phyloP scores from a whole-genome alignment of 2,797 vertebrate species.

The Schizopygopsis pylzovi region DNA sequence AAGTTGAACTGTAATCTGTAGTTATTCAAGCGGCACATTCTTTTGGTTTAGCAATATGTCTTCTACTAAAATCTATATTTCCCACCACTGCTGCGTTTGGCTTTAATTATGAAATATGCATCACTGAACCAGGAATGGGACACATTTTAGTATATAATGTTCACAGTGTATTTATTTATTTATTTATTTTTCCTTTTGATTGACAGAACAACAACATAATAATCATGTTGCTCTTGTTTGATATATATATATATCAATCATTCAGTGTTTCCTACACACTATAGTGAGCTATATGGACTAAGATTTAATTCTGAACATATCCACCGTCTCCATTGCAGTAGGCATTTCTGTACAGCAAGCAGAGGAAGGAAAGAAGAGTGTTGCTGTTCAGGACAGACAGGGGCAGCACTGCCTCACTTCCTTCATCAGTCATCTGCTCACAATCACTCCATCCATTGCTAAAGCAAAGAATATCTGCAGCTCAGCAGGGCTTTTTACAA shows the following conservation, averaged over 20 bases:
- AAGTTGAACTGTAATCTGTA: slow-evolving; percentile 47
- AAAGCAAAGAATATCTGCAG: not conserved
- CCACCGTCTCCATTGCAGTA: not conserved
- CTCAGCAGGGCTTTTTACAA: slow-evolving; percentile 57
- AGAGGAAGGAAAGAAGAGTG: slow-evolving; percentile 8
- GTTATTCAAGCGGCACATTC: slow-evolving; percentile 3
- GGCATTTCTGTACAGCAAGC: not conserved
- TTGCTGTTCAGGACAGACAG: slow-evolving; percentile 32
- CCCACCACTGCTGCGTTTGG: not conserved
- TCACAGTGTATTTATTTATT: not conserved
- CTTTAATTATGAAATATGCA: slow-evolving; percentile 28
- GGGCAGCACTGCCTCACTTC: slow-evolving; percentile 52
- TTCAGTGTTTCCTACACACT: not conserved
- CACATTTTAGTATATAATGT: not conserved
- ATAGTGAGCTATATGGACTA: not conserved
- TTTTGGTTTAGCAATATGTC: slow-evolving; percentile 27
- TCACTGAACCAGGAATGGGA: slow-evolving; percentile 3
- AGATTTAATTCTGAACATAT: not conserved
- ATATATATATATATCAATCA: too few relatives aligned
- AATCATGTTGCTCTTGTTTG: not conserved
- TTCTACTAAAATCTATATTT: slow-evolving; percentile 41
- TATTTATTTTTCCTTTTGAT: not conserved
- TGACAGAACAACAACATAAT: not conserved
- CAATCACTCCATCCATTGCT: slow-evolving; percentile 72
- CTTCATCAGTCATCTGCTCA: slow-evolving; percentile 72